Conservation (phyloP, 2,797 vertebrate species). For the Alcedo quadribrachys region DNA sequence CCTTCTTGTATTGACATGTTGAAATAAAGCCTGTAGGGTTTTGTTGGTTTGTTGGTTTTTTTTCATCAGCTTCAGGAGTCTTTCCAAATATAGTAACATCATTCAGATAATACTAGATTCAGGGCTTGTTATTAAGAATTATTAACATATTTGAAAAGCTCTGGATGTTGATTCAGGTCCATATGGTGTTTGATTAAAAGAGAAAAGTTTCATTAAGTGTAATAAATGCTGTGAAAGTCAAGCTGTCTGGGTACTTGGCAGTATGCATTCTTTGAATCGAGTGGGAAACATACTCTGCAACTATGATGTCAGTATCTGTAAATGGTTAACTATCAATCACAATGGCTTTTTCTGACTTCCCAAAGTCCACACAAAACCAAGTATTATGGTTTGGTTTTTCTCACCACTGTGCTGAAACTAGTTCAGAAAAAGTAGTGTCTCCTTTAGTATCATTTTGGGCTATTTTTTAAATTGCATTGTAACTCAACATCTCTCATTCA, state of each 20-base stretch:
- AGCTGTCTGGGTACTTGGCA: neutral
- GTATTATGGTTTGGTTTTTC: neutral
- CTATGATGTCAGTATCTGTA: neutral
- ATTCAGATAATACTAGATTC: neutral
- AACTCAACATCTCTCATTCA: slow-evolving; percentile 23
- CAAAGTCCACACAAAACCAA: neutral
- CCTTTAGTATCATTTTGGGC: neutral
- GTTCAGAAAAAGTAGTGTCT: slow-evolving; percentile 10
- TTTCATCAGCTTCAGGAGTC: neutral
- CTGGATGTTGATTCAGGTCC: slow-evolving; percentile 27
- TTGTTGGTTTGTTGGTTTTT: neutral
- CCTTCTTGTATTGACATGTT: neutral
- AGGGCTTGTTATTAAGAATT: slow-evolving; percentile 13
- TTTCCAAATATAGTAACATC: slow-evolving; percentile 12
- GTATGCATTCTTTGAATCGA: neutral
- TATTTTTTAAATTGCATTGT: slow-evolving; percentile 27
- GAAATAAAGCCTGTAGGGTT: neutral
- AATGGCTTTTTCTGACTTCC: neutral
- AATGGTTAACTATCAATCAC: neutral
- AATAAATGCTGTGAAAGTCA: slow-evolving; percentile 3
- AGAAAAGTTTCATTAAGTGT: neutral
- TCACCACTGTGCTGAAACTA: neutral
- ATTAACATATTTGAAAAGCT: slow-evolving; percentile 19
- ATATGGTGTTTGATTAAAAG: neutral
- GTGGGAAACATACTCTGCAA: neutral